These are phyloP conservation scores for Nemapogon koenigi DNA, from an alignment of 2,888 invertebrate species.

Conservation along the genomic window DNA sequence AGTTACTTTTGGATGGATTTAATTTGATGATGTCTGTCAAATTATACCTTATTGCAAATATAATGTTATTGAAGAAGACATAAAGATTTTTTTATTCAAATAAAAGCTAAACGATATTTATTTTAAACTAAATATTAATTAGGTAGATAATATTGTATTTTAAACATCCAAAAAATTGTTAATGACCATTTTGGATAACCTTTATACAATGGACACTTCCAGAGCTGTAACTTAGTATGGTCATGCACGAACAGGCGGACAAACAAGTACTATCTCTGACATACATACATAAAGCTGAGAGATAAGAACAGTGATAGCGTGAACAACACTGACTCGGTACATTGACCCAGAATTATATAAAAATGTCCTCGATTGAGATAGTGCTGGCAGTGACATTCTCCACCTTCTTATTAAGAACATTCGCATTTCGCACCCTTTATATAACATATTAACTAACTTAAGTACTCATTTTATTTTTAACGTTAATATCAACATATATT, in stretches of 20 bases:
- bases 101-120: too few species aligned
- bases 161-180: background rate
- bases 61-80: too few species aligned
- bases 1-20: too few species aligned
- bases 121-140: too few species aligned
- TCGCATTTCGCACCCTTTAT: too few species aligned
- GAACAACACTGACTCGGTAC: slow-evolving; percentile 58
- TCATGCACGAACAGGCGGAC: slow-evolving; percentile 30
- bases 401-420: too few species aligned
- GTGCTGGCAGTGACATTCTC: slow-evolving; percentile 57
- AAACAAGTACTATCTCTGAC: slow-evolving; percentile 48
- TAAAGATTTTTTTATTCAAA: too few species aligned
- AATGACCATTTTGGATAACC: slow-evolving; percentile 3
- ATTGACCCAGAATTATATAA: slow-evolving; percentile 64
- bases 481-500: too few species aligned
- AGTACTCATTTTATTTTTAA: too few species aligned
- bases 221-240: slow-evolving; percentile 2
- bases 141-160: background rate
- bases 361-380: slow-evolving; percentile 56
- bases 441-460: too few species aligned
- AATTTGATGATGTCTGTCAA: too few species aligned
- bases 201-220: slow-evolving; percentile 2
- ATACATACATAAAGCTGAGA: slow-evolving; percentile 43
- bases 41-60: too few species aligned
- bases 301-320: slow-evolving; percentile 49